Base-by-base conservation (phyloP, 2,888 invertebrate genomes). In the Eudemis profundana region DNA sequence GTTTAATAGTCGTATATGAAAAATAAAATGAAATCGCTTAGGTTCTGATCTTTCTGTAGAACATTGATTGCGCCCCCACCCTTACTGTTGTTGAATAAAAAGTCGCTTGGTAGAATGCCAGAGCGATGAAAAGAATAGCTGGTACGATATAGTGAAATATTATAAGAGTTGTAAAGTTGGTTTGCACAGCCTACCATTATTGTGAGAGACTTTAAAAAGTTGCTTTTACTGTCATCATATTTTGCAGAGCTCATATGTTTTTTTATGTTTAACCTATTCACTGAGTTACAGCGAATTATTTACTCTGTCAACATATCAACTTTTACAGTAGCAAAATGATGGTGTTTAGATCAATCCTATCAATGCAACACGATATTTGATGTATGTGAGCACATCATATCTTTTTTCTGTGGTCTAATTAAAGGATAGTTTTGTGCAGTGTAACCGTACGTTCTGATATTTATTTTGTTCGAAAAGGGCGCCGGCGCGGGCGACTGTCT, bases 51-150 rank as follows among this genome's bases (percentile, higher is more conserved):
- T 82, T 82, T 82, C 82, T 78, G 77, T 77, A 74, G 75, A 82
- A 82, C 89, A 89, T 89, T 87, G 89, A 90, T 90, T 89, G 87
- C 84, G 75, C 79, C 81, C 79, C 81, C 79, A 75, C 83, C 80
- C 82, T 50, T 78, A 78, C 82, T 86, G 83, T 87, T 84, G 82
- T 85, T 83, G 79, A 84, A 86, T 87, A 89, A 89, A 87, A 87
- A 87, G 81, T 77, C 81, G 79, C 79, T 89, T 90, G 90, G 87
- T 88, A 86, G 81, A 85, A 88, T 89, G 89, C 89, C 89, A 90
- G 81, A 72, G 70, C 78, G 78, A 82, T 86, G 85, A 84, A 88
- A 88, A 87, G 85, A 89, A 88, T 87, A 79, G 79, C 77, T 72
- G 71, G 72, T 80, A 74, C 69, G 75, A 76, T 82, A 78, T 84